phyloP scores from a whole-genome alignment of 53 echinoderm and acorn worm genomes.

The Crossaster papposus region DNA sequence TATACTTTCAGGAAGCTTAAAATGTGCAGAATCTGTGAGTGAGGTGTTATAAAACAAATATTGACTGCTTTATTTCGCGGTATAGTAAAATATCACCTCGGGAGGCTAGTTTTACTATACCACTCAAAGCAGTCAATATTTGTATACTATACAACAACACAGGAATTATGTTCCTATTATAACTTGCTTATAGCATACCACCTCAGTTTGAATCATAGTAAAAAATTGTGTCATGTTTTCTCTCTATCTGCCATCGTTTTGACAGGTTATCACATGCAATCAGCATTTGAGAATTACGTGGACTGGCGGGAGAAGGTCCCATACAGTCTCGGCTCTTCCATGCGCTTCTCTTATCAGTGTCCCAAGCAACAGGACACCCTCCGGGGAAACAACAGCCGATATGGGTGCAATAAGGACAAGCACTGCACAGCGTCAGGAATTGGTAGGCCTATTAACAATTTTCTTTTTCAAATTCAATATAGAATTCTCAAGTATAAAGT shows the following conservation, averaged over 20 bases:
- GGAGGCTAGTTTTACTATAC: no score
- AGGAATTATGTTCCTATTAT: no score
- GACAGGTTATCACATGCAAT: conserved; percentile 84
- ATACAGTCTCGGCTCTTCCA: conserved; percentile 79
- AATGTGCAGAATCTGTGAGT: no score
- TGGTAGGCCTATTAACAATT: conserved; percentile 70
- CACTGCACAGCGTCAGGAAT: conserved; percentile 83
- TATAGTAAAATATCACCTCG: no score
- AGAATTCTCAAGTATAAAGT: no score
- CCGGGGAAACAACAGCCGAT: conserved; percentile 72
- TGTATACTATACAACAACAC: no score
- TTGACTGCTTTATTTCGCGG: no score
- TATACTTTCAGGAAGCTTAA: no score
- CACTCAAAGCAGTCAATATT: no score
- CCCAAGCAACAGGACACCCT: conserved; percentile 69
- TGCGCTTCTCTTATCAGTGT: conserved; percentile 81
- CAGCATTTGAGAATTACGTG: conserved; percentile 77
- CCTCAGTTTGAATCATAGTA: no score
- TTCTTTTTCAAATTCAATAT: not conserved
- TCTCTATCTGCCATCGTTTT: not conserved
- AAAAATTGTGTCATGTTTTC: not conserved
- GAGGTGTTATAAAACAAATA: no score
- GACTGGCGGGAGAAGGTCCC: conserved; percentile 79
- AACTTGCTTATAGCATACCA: no score
- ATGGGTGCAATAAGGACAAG: conserved; percentile 82